These are phyloP conservation scores for Plagodis pulveraria DNA, from an alignment of 2,888 invertebrate genomes.

Conservation along the genomic window DNA sequence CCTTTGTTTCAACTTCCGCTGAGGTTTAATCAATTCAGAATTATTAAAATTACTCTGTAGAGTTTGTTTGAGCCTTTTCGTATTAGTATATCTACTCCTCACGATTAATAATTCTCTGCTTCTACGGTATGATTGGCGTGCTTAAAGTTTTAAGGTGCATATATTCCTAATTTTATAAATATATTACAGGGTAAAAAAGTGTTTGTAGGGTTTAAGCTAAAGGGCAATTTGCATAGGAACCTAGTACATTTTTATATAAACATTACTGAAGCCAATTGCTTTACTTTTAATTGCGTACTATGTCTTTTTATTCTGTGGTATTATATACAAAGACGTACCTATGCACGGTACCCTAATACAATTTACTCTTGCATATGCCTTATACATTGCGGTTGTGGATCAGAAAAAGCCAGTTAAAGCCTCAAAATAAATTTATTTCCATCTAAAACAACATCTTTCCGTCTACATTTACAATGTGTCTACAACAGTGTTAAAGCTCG, in stretches of 20 bases:
- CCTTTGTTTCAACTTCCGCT: constrained; percentile 29
- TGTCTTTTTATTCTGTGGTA: too few species aligned
- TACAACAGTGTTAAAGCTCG: constrained; percentile 82
- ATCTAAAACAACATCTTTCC: constrained; percentile 72
- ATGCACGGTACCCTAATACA: too few species aligned
- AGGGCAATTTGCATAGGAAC: too few species aligned
- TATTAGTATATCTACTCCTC: constrained; percentile 1
- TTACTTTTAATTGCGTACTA: too few species aligned
- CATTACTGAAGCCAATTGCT: too few species aligned
- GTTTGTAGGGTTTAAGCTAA: too few species aligned
- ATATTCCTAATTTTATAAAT: too few species aligned
- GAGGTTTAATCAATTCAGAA: constrained; percentile 14
- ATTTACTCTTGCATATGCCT: background rate
- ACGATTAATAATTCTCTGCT: background rate
- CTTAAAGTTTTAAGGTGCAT: background rate
- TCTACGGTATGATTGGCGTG: background rate
- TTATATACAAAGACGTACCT: too few species aligned
- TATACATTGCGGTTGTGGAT: constrained; percentile 5
- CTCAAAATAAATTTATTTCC: constrained; percentile 78
- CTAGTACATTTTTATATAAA: too few species aligned
- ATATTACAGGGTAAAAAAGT: too few species aligned
- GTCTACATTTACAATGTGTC: constrained; percentile 75
- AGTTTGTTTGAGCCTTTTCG: constrained; percentile 7
- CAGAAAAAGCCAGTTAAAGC: constrained; percentile 57
- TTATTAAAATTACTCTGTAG: constrained; percentile 7